A percentile compares a stretch with the other conserved stretches of the same genome.
phyloP scores from a whole-genome alignment of 2,113 vertebrate genomes.

The Chrysemys picta region DNA sequence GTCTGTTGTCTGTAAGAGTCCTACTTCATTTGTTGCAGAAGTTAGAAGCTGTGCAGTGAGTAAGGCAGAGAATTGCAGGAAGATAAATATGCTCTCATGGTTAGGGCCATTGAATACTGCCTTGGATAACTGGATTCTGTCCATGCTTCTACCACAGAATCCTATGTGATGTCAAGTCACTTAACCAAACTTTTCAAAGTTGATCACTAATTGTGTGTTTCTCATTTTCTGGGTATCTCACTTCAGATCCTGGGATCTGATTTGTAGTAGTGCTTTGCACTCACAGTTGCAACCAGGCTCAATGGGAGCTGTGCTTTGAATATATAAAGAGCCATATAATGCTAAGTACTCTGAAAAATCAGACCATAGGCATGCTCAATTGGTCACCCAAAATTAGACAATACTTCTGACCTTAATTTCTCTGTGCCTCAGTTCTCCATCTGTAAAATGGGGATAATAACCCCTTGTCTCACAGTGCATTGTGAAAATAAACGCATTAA shows the following conservation, averaged over 20 bases:
- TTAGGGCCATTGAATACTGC: background rate
- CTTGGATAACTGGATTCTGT: background rate
- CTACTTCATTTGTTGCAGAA: background rate
- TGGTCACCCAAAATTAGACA: background rate
- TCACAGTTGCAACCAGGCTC: background rate
- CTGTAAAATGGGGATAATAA: background rate
- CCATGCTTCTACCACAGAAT: background rate
- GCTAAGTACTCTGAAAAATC: background rate
- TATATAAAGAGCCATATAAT: background rate
- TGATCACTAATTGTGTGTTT: background rate
- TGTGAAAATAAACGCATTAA: background rate
- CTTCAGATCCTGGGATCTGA: background rate
- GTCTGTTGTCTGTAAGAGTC: background rate
- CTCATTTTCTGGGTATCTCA: background rate
- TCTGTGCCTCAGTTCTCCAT: background rate
- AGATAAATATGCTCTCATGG: background rate
- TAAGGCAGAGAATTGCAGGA: background rate
- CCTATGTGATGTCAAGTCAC: background rate
- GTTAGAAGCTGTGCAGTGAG: background rate
- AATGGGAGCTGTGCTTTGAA: background rate
- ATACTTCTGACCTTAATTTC: background rate
- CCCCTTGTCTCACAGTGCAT: background rate
- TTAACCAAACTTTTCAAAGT: background rate
- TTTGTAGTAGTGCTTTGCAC: background rate
- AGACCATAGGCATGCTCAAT: background rate